Conservation (phyloP, 2,797 vertebrate species). For the Falco naumanni region DNA sequence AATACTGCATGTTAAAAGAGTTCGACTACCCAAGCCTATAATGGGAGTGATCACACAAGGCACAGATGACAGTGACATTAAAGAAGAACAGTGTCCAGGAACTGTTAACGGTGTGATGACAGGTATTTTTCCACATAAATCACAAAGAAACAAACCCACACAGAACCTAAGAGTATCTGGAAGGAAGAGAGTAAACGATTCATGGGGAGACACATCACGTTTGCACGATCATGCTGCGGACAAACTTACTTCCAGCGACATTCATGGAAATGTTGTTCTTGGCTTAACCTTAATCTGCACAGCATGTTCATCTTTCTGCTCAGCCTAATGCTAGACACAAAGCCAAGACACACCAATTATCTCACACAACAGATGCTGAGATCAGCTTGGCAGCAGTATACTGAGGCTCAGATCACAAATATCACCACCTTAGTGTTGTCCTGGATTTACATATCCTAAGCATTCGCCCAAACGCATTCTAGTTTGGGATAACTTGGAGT, state of each 20-base stretch:
- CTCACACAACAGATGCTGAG: neutral
- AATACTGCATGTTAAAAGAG: neutral
- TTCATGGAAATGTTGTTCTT: neutral
- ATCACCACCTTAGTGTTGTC: neutral
- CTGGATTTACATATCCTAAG: neutral
- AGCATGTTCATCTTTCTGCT: neutral
- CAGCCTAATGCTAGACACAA: neutral
- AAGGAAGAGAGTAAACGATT: neutral
- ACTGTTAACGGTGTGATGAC: neutral
- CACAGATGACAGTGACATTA: neutral
- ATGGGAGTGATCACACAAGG: neutral
- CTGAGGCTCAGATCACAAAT: neutral
- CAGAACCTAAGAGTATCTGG: neutral
- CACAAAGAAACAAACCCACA: neutral
- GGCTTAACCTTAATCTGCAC: neutral
- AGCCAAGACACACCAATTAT: neutral
- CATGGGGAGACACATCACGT: neutral
- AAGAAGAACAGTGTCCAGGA: neutral
- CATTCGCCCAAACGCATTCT: accelerated
- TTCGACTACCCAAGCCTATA: neutral
- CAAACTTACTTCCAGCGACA: neutral
- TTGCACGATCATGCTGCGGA: neutral
- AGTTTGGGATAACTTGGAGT: neutral
- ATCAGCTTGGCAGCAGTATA: neutral
- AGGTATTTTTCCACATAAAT: neutral